Evolutionary conservation across 2,113 vertebrate species (phyloP).

Genomic region (Vulpes ferrilata): DNA sequence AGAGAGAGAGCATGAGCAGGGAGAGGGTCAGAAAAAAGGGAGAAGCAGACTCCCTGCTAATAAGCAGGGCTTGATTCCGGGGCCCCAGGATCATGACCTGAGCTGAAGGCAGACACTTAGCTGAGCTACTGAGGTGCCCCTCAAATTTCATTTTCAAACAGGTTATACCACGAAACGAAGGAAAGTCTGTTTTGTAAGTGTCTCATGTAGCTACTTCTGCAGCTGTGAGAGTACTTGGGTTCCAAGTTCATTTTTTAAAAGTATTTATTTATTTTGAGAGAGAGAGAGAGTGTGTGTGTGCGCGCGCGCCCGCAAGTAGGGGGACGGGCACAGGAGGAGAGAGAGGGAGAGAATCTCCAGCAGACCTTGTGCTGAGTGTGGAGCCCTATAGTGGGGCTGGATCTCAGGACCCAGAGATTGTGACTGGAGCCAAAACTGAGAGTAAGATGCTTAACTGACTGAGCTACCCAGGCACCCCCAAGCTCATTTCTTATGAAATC

Average conservation of each 20-base stretch:
- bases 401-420: no score
- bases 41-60: background rate
- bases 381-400: no score
- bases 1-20: background rate
- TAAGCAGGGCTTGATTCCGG: background rate
- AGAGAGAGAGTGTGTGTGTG: no score
- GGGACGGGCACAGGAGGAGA: no score
- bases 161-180: background rate
- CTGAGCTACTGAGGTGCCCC: background rate
- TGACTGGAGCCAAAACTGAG: no score
- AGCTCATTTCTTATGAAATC: background rate
- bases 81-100: background rate
- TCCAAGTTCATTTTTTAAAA: no score
- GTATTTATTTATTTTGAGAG: no score
- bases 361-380: no score
- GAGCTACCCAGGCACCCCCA: background rate
- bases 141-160: background rate
- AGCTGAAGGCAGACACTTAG: background rate
- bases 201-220: background rate
- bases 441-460: background rate
- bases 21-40: background rate
- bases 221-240: background rate
- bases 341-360: no score
- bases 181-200: background rate
- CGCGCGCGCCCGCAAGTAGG: no score